phyloP scores from a whole-genome alignment of 2,797 vertebrate genomes.

The Chaetophractus vellerosus region DNA sequence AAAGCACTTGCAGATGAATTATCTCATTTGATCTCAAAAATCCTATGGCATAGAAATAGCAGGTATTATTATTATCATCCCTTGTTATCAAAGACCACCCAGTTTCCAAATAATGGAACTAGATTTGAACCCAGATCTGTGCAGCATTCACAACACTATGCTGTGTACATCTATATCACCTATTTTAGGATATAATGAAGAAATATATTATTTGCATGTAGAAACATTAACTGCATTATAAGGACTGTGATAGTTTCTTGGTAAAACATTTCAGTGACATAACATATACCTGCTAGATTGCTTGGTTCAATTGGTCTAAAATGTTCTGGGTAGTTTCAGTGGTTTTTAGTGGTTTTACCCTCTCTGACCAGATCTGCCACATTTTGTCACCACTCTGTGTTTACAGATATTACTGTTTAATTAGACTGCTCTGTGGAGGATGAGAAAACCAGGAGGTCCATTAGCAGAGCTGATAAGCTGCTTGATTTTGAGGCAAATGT shows the following conservation, averaged over 20 bases:
- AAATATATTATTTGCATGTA: conserved; percentile 31
- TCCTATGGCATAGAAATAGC: not conserved
- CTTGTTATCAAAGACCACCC: not conserved
- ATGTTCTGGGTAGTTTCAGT: conserved; percentile 49
- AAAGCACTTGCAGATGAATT: not conserved
- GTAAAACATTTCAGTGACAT: conserved; percentile 25
- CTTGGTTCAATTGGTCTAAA: conserved; percentile 36
- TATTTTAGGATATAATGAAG: conserved; percentile 48
- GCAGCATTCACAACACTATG: not conserved
- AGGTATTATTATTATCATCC: not conserved
- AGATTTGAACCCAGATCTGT: not conserved
- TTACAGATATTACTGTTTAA: conserved; percentile 65
- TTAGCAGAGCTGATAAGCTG: conserved; percentile 53
- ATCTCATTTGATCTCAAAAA: conserved; percentile 47
- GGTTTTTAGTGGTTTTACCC: not conserved
- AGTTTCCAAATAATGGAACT: conserved; percentile 22
- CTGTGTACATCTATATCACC: not conserved
- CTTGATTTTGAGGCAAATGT: conserved; percentile 63
- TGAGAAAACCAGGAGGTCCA: not conserved
- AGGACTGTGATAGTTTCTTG: conserved; percentile 32
- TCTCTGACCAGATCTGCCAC: conserved; percentile 24
- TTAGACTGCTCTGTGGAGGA: conserved; percentile 57
- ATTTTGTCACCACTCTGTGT: conserved; percentile 41
- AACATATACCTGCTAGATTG: not conserved
- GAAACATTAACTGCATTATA: conserved; percentile 18